A percentile compares a stretch with the other conserved stretches of the same genome.
These are phyloP conservation scores for Ditylenchus weischeri DNA, from an alignment of 2,888 invertebrate genomes.

Conservation along the genomic window DNA sequence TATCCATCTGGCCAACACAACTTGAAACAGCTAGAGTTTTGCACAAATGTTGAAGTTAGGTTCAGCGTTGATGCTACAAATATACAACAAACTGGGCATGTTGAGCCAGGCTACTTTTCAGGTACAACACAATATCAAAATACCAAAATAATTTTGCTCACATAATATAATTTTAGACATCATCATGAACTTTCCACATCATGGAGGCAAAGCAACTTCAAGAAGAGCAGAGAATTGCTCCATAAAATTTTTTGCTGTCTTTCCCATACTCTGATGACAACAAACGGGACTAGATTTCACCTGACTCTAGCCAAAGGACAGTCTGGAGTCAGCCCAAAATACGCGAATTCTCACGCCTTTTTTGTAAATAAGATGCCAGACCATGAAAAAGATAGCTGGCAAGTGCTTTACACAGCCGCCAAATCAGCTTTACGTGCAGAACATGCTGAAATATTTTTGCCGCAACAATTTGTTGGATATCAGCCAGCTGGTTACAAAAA, in stretches of 20 bases:
- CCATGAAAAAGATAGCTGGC: constrained; percentile 52
- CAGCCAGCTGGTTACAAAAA: constrained; percentile 46
- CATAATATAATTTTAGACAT: constrained; percentile 61
- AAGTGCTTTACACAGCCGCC: constrained; percentile 45
- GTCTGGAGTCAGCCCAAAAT: constrained; percentile 37
- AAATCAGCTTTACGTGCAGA: constrained; percentile 35
- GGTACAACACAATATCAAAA: background rate
- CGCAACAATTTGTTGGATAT: constrained; percentile 39
- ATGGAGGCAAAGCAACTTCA: constrained; percentile 68
- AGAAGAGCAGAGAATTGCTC: constrained; percentile 65
- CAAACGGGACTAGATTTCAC: constrained; percentile 32
- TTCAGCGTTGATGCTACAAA: constrained; percentile 28
- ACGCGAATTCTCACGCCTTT: background rate
- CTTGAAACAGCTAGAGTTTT: constrained; percentile 9
- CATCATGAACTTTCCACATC: constrained; percentile 69
- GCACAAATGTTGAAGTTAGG: constrained; percentile 17
- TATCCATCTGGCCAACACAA: constrained; percentile 23
- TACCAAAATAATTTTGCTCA: too few species aligned
- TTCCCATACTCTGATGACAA: background rate
- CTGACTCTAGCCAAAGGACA: constrained; percentile 45
- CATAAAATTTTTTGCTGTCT: constrained; percentile 48
- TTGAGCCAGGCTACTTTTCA: background rate
- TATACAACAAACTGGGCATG: background rate
- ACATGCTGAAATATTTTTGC: constrained; percentile 27
- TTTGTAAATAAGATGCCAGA: constrained; percentile 35